Percentiles rank a stretch among this genome's conserved stretches.
phyloP scores from a whole-genome alignment of 2,888 invertebrate species.

The Galerucella nymphaeae region DNA sequence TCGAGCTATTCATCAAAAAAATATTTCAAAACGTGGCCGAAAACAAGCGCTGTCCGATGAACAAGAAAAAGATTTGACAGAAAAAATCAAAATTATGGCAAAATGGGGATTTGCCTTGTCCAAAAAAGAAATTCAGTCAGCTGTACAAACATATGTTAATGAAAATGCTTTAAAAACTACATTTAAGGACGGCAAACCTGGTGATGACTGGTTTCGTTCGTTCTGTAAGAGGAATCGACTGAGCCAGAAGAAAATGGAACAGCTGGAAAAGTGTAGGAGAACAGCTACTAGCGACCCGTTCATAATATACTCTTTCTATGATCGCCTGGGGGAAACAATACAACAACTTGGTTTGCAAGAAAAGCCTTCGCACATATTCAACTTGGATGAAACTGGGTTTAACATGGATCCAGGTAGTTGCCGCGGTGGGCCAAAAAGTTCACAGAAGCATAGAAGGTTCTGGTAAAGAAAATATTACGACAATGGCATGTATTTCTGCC shows the following conservation, averaged over 20 bases:
- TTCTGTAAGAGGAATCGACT: conserved; percentile 40
- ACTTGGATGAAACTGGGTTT: too few species aligned
- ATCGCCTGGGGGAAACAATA: conserved; percentile 31
- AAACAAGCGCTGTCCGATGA: neutral
- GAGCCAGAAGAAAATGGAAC: conserved; percentile 39
- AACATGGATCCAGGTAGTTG: conserved; percentile 41
- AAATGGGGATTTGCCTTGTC: conserved; percentile 28
- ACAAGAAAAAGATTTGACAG: conserved; percentile 19
- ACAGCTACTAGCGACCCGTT: conserved; percentile 32
- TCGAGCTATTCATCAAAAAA: neutral
- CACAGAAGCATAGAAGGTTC: conserved; percentile 29
- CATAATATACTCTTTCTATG: conserved; percentile 33
- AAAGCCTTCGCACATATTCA: conserved; percentile 42
- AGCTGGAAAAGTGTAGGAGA: conserved; percentile 36
- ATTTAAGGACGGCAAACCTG: conserved; percentile 39
- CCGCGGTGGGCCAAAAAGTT: conserved; percentile 23
- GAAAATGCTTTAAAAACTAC: conserved; percentile 36
- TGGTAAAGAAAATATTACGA: conserved; percentile 32
- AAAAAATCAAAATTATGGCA: conserved; percentile 22
- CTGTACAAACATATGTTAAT: conserved; percentile 33
- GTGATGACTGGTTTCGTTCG: conserved; percentile 41
- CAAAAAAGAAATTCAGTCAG: conserved; percentile 33
- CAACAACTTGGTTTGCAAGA: conserved; percentile 36
- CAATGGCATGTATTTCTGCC: conserved; percentile 36
- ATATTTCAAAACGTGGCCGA: conserved; percentile 14